These are phyloP conservation scores for Anguilla anguilla DNA, from an alignment of 2,797 vertebrate species.

Conservation along the genomic window DNA sequence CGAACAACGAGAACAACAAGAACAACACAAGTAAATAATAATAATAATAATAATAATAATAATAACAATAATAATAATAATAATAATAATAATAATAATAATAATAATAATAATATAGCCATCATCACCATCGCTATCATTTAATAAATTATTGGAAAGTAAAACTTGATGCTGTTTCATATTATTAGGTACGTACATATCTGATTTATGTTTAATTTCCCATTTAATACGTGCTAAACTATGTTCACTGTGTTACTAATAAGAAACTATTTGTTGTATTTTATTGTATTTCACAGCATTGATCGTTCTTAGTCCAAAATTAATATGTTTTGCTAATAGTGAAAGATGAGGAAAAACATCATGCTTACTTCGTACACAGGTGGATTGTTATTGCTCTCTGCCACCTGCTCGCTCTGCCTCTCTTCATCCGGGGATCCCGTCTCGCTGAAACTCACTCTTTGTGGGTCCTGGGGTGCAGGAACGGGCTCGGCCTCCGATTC, in stretches of 20 bases:
- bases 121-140: not conserved
- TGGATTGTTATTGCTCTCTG: conserved; percentile 63
- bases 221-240: not conserved
- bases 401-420: conserved; percentile 60
- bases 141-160: not conserved
- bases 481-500: conserved; percentile 44
- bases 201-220: not conserved
- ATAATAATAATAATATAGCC: not conserved
- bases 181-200: not conserved
- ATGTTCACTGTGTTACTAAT: not conserved
- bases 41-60: not conserved
- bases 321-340: not conserved
- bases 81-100: not conserved
- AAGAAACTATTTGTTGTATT: not conserved
- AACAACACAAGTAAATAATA: too few relatives aligned
- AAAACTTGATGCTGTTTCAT: not conserved
- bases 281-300: not conserved
- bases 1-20: not conserved
- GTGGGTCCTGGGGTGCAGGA: conserved; percentile 54
- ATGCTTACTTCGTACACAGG: conserved; percentile 68
- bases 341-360: not conserved
- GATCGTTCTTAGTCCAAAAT: not conserved
- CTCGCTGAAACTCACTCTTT: conserved; percentile 60
- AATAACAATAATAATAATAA: not conserved
- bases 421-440: conserved; percentile 68